Conservation (phyloP, 2,888 invertebrate genomes). For the Pycnomerus fuliginosus region DNA sequence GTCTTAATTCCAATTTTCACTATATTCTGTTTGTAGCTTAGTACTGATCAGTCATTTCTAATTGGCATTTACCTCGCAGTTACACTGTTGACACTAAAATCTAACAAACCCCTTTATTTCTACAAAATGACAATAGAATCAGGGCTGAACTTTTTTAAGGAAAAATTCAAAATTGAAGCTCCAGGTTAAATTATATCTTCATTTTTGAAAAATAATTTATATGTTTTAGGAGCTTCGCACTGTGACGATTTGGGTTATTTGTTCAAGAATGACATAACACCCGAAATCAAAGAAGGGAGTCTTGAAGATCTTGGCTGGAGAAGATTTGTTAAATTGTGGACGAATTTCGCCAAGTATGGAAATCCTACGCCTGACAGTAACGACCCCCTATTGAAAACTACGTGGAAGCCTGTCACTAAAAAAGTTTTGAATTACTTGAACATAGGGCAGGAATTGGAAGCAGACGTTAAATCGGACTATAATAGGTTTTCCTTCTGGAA, state of each 20-base stretch:
- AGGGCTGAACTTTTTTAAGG: conserved; percentile 29
- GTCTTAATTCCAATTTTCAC: no score
- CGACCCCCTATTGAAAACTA: conserved; percentile 32
- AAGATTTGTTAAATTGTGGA: conserved; percentile 43
- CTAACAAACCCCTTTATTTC: conserved; percentile 39
- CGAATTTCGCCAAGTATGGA: conserved; percentile 44
- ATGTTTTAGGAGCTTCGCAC: conserved; percentile 34
- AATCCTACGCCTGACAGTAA: conserved; percentile 37
- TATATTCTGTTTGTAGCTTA: conserved; percentile 39
- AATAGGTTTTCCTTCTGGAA: no score
- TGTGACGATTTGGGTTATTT: conserved; percentile 37
- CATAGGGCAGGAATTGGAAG: conserved; percentile 38
- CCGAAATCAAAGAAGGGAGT: conserved; percentile 24
- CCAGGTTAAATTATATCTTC: conserved; percentile 7
- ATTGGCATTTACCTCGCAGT: conserved; percentile 32
- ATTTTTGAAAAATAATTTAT: no score
- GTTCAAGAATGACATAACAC: conserved; percentile 30
- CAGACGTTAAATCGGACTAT: no score
- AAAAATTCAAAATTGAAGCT: neutral
- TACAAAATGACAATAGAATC: conserved; percentile 41
- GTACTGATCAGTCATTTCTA: conserved; percentile 35
- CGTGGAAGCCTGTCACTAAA: conserved; percentile 38
- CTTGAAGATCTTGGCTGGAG: conserved; percentile 27
- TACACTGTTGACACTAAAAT: conserved; percentile 33
- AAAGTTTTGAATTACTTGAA: conserved; percentile 36